Conservation (phyloP, 1,140 invertebrate genomes). For the Drosophila rhopaloa region DNA sequence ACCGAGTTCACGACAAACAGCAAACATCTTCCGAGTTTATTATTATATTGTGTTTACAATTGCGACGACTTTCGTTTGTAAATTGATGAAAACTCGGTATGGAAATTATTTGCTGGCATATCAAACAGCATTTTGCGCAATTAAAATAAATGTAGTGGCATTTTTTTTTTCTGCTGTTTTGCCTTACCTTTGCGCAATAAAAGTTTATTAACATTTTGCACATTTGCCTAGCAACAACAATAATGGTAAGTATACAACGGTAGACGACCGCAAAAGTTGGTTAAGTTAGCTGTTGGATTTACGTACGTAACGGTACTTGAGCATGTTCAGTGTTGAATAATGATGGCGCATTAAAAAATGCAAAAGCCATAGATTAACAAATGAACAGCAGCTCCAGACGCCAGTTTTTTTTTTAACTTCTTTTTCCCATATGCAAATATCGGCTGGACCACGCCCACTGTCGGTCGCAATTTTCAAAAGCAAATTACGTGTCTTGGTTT, state of each 20-base stretch:
- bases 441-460: constrained; percentile 55
- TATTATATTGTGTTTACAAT: constrained; percentile 18
- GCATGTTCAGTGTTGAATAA: constrained; percentile 77
- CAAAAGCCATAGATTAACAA: constrained; percentile 60
- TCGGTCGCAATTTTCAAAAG: constrained; percentile 48
- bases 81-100: constrained; percentile 40
- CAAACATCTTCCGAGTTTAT: constrained; percentile 16
- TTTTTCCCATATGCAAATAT: constrained; percentile 61
- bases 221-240: constrained; percentile 68
- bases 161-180: background rate
- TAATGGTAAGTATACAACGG: constrained; percentile 30
- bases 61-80: constrained; percentile 45
- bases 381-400: constrained; percentile 54
- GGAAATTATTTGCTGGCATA: constrained; percentile 58
- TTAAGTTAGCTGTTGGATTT: constrained; percentile 56
- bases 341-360: constrained; percentile 49
- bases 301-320: constrained; percentile 69
- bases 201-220: constrained; percentile 81
- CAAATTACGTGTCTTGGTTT: constrained; percentile 52
- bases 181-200: constrained; percentile 68
- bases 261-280: constrained; percentile 72
- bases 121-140: constrained; percentile 60
- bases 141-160: constrained; percentile 71
- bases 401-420: constrained; percentile 39
- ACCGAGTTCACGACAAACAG: constrained; percentile 12